These are phyloP conservation scores for Mechanitis messenoides DNA, from an alignment of 2,888 invertebrate genomes.

Conservation along the genomic window DNA sequence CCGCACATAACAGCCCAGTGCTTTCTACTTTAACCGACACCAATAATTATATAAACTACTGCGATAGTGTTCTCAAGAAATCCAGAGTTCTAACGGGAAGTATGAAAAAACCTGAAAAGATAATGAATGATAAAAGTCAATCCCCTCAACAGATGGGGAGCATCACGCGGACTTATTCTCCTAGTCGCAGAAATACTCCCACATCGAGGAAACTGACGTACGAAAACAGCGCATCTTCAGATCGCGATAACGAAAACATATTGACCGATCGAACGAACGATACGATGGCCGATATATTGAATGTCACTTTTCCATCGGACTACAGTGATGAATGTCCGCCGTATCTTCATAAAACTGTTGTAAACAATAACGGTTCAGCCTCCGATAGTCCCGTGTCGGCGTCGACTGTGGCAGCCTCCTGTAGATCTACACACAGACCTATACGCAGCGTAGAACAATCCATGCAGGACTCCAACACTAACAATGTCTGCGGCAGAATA, in stretches of 20 bases:
- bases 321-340: slow-evolving; percentile 46
- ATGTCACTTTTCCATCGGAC: slow-evolving; percentile 67
- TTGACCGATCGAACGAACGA: slow-evolving; percentile 70
- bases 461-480: slow-evolving; percentile 42
- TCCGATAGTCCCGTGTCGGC: slow-evolving; percentile 29
- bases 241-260: slow-evolving; percentile 54
- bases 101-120: slow-evolving; percentile 44
- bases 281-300: slow-evolving; percentile 63
- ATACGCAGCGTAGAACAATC: slow-evolving; percentile 43
- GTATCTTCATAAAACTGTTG: slow-evolving; percentile 27
- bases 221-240: slow-evolving; percentile 54
- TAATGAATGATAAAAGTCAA: slow-evolving; percentile 25
- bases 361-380: slow-evolving; percentile 33
- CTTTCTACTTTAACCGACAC: slow-evolving; percentile 53
- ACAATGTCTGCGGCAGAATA: slow-evolving; percentile 31
- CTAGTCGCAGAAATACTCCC: slow-evolving; percentile 35
- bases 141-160: slow-evolving; percentile 35
- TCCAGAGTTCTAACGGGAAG: slow-evolving; percentile 56
- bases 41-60: slow-evolving; percentile 53
- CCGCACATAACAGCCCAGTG: slow-evolving; percentile 39
- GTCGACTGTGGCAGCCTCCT: slow-evolving; percentile 26
- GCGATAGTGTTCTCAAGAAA: slow-evolving; percentile 55
- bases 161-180: slow-evolving; percentile 49
- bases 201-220: slow-evolving; percentile 53
- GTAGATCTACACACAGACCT: slow-evolving; percentile 39